Percentiles rank a stretch among this genome's conserved stretches.
These are phyloP conservation scores for Polypedilum pembai DNA, from an alignment of 1,140 invertebrate genomes.

Conservation along the genomic window DNA sequence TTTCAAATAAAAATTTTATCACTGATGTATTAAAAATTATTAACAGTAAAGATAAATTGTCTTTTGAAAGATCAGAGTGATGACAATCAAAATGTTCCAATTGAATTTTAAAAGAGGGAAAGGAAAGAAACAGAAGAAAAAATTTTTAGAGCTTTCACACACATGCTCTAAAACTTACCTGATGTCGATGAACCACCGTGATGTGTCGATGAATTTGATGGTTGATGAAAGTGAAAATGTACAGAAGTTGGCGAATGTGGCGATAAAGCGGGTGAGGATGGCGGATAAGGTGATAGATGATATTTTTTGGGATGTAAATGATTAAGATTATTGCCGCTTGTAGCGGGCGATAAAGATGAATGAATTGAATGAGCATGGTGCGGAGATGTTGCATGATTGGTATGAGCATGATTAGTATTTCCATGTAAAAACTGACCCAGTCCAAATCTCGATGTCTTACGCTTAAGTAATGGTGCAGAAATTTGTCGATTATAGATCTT, in stretches of 20 bases:
- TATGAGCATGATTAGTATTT: constrained; percentile 36
- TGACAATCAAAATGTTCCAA: too few species aligned
- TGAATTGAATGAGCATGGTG: constrained; percentile 36
- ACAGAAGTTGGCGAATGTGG: constrained; percentile 13
- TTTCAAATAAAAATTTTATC: neutral
- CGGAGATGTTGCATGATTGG: constrained; percentile 30
- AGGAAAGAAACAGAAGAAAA: neutral
- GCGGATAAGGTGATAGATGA: constrained; percentile 33
- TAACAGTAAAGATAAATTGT: neutral
- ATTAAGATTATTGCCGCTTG: constrained; percentile 24
- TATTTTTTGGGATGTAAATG: constrained; percentile 34
- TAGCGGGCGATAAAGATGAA: constrained; percentile 1
- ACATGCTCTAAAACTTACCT: constrained; percentile 46
- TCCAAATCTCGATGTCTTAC: constrained; percentile 85
- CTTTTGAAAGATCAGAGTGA: too few species aligned
- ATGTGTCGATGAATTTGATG: constrained; percentile 30
- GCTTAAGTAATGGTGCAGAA: constrained; percentile 79
- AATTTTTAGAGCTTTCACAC: constrained; percentile 17
- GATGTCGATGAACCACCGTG: constrained; percentile 37
- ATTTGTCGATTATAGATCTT: constrained; percentile 83
- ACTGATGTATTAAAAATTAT: too few species aligned
- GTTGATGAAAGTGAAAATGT: constrained; percentile 30
- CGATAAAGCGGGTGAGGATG: constrained; percentile 36
- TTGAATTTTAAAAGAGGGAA: neutral
- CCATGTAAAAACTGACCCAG: constrained; percentile 74